phyloP scores from a whole-genome alignment of 2,888 invertebrate species.

The Drosophila kambysellisi region DNA sequence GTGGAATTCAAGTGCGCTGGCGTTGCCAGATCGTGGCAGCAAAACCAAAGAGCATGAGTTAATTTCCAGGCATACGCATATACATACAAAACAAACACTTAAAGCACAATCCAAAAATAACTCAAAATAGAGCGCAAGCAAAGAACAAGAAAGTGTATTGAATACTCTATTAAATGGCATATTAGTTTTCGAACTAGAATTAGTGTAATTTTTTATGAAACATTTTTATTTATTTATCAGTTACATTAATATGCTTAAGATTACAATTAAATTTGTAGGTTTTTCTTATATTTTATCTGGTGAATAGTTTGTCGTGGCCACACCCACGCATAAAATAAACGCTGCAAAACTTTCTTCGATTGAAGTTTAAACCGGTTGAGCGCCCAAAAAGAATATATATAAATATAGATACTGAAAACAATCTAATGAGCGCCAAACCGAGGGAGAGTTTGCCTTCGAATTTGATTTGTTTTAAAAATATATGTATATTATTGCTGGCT shows the following conservation, averaged over 20 bases:
- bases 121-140: constrained; percentile 20
- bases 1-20: constrained; percentile 11
- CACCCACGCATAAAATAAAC: constrained; percentile 41
- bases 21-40: constrained; percentile 42
- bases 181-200: constrained; percentile 8
- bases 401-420: constrained; percentile 20
- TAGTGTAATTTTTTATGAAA: constrained; percentile 44
- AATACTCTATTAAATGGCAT: constrained; percentile 4
- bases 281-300: constrained; percentile 11
- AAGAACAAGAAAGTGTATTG: not conserved
- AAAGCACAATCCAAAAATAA: constrained; percentile 59
- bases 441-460: constrained; percentile 17
- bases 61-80: constrained; percentile 13
- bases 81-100: constrained; percentile 11
- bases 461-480: constrained; percentile 47
- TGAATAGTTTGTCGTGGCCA: constrained; percentile 27
- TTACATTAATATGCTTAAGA: constrained; percentile 63
- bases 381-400: constrained; percentile 1
- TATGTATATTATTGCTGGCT: constrained; percentile 52
- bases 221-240: constrained; percentile 58
- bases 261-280: constrained; percentile 25
- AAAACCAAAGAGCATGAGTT: constrained; percentile 18
- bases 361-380: constrained; percentile 53
- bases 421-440: constrained; percentile 36
- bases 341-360: constrained; percentile 6